These are phyloP conservation scores for Drosophila yooni DNA, from an alignment of 2,888 invertebrate genomes.

Conservation along the genomic window DNA sequence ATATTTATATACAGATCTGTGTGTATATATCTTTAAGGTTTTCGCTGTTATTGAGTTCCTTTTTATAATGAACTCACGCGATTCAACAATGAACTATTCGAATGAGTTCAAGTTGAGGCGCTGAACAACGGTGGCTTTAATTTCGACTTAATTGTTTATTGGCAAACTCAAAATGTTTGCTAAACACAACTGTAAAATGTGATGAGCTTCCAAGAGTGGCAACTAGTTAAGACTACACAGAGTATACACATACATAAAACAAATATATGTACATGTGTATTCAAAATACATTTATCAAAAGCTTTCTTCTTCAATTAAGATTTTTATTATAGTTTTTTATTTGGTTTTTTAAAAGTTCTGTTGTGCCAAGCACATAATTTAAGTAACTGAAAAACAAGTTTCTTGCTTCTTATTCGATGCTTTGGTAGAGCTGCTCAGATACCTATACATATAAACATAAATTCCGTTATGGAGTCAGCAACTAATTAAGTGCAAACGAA, in stretches of 20 bases:
- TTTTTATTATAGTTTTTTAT: not conserved
- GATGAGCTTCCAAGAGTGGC: too few species aligned
- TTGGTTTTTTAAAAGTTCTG: not conserved
- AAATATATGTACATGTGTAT: not conserved
- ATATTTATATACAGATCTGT: not conserved
- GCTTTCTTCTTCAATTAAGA: not conserved
- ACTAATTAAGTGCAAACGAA: not conserved
- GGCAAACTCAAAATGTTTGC: constrained; percentile 46
- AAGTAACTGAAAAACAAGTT: not conserved
- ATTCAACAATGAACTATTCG: constrained; percentile 58
- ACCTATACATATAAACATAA: not conserved
- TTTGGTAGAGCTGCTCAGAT: not conserved
- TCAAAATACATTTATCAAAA: not conserved
- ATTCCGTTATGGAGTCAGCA: not conserved
- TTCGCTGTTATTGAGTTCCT: constrained; percentile 27
- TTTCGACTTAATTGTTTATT: constrained; percentile 49
- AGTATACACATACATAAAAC: not conserved
- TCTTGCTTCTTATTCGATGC: not conserved
- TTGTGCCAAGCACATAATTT: not conserved
- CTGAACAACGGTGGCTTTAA: constrained; percentile 30
- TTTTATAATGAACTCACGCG: constrained; percentile 33
- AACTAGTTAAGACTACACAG: not conserved
- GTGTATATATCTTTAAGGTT: constrained; percentile 21
- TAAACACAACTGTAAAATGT: constrained; percentile 37
- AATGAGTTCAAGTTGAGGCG: constrained; percentile 51